Percentiles rank a stretch among this genome's conserved stretches.
phyloP scores from a whole-genome alignment of 2,888 invertebrate species.

The Camponotus fellah region DNA sequence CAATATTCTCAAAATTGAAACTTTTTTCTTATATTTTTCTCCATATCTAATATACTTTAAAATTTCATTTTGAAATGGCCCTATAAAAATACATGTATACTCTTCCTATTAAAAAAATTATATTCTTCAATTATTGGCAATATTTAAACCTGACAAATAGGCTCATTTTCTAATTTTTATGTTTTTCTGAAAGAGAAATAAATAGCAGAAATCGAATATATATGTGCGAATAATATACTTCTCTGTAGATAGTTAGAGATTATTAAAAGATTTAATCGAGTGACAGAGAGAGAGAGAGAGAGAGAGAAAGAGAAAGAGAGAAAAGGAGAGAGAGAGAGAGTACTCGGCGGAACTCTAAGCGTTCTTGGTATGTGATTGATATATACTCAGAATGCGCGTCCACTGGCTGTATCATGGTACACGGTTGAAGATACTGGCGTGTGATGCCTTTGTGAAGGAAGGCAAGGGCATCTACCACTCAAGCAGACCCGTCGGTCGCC shows the following conservation, averaged over 20 bases:
- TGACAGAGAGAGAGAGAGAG: constrained; percentile 1
- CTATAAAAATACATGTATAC: neutral
- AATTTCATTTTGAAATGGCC: neutral
- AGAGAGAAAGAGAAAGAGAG: too few relatives aligned
- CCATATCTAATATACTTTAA: neutral
- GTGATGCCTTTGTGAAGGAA: constrained; percentile 70
- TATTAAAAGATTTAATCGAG: constrained; percentile 57
- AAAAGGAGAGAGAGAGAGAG: neutral
- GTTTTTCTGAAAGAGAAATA: neutral
- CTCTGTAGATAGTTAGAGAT: neutral
- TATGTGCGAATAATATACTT: neutral
- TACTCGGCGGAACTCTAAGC: constrained; percentile 51
- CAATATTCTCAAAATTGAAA: constrained; percentile 6
- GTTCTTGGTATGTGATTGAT: constrained; percentile 57
- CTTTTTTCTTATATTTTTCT: neutral
- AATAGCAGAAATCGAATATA: neutral
- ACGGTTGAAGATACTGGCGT: constrained; percentile 57
- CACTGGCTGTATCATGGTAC: constrained; percentile 58
- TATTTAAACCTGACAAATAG: neutral
- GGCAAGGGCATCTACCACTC: constrained; percentile 73
- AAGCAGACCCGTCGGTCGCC: constrained; percentile 75
- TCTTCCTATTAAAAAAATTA: neutral
- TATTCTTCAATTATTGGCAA: neutral
- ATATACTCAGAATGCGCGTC: constrained; percentile 46
- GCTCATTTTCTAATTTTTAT: neutral